Conservation (phyloP, 2,888 invertebrate genomes). For the Ctena decussata region DNA sequence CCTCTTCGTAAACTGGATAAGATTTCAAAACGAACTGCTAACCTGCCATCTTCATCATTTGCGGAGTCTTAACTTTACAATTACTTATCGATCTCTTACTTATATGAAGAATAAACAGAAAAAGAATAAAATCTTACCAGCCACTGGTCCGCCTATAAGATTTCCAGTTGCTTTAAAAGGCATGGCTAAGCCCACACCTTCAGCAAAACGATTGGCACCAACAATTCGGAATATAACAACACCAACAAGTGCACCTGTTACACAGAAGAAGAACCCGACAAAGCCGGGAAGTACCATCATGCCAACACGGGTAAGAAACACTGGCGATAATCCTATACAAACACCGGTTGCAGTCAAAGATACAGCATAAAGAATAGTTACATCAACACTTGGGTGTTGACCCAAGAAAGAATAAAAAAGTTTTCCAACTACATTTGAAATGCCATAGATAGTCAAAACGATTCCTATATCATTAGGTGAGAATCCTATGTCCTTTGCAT, state of each 20-base stretch:
- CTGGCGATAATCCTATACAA: slow-evolving; percentile 33
- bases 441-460: slow-evolving; percentile 36
- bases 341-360: slow-evolving; percentile 47
- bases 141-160: slow-evolving; percentile 51
- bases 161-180: slow-evolving; percentile 59
- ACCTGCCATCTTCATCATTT: too few species aligned
- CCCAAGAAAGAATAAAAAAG: slow-evolving; percentile 48
- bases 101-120: too few species aligned
- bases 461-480: slow-evolving; percentile 25
- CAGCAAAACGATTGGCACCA: slow-evolving; percentile 47
- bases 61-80: too few species aligned
- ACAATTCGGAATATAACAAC: slow-evolving; percentile 46
- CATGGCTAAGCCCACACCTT: slow-evolving; percentile 46
- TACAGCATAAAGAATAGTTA: slow-evolving; percentile 30
- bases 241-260: slow-evolving; percentile 38
- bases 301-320: slow-evolving; percentile 32
- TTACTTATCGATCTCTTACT: too few species aligned
- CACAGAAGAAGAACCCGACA: slow-evolving; percentile 53
- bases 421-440: slow-evolving; percentile 46
- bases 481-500: slow-evolving; percentile 36
- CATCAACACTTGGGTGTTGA: slow-evolving; percentile 46
- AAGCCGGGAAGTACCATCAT: slow-evolving; percentile 35
- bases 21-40: too few species aligned
- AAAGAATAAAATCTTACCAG: too few species aligned
- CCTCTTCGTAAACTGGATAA: too few species aligned